Conservation (phyloP, 2,888 invertebrate species). For the Steinernema hermaphroditum region DNA sequence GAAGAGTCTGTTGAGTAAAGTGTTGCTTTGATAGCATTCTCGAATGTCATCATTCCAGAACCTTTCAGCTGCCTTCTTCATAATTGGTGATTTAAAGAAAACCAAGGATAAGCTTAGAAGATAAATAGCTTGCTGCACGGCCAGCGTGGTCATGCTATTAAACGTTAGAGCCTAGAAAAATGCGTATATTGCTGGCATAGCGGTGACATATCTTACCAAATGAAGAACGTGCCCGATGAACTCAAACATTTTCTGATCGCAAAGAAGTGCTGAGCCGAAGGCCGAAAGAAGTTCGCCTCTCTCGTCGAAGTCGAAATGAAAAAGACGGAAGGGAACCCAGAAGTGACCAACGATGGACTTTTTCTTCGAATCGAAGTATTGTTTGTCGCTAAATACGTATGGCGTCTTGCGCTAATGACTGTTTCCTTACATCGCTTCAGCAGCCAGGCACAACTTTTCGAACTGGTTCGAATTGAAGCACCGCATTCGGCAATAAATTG, state of each 20-base stretch:
- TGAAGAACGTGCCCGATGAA: constrained; percentile 15
- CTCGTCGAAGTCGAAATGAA: constrained; percentile 32
- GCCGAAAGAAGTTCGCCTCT: constrained; percentile 34
- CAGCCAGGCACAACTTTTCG: constrained; percentile 33
- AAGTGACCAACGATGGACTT: constrained; percentile 29
- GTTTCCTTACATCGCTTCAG: constrained; percentile 34
- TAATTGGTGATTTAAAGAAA: constrained; percentile 22
- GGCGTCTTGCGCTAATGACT: background rate
- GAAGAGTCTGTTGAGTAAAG: background rate
- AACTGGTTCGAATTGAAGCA: constrained; percentile 41
- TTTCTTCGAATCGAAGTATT: background rate
- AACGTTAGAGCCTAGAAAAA: constrained; percentile 31
- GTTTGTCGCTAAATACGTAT: constrained; percentile 34
- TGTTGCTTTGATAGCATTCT: background rate
- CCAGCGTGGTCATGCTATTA: constrained; percentile 22
- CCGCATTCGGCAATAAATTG: constrained; percentile 51
- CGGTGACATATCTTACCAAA: background rate
- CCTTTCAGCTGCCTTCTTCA: background rate
- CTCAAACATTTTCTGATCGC: constrained; percentile 4
- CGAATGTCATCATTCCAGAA: background rate
- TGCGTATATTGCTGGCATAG: background rate
- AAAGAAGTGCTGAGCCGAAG: background rate
- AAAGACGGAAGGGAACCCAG: constrained; percentile 45
- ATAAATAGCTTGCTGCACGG: constrained; percentile 54
- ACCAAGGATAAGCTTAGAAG: constrained; percentile 46